Conservation (phyloP, 2,113 vertebrate species). For the Pterocles orientalis region DNA sequence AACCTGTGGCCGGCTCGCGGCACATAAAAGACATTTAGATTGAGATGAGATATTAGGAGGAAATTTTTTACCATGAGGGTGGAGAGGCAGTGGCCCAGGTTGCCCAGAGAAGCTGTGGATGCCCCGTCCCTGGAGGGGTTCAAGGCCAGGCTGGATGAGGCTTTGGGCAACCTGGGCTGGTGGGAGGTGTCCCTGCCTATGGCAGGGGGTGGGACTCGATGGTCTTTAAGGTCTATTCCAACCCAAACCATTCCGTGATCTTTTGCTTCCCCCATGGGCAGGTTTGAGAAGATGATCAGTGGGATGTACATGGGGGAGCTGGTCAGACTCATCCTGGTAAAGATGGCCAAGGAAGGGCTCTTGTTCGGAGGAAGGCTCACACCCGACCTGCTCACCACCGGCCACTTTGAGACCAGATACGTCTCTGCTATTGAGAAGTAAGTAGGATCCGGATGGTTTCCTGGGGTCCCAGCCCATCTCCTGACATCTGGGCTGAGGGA, state of each 20-base stretch:
- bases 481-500: accelerated
- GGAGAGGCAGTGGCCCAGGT: no score
- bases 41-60: no score
- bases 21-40: neutral
- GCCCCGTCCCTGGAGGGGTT: no score
- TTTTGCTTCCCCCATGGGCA: constrained; percentile 5
- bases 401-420: constrained; percentile 86
- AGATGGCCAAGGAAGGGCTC: constrained; percentile 89
- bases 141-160: no score
- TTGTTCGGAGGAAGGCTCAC: constrained; percentile 87
- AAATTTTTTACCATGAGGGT: no score
- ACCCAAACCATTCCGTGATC: no score
- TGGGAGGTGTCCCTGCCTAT: no score
- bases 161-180: no score
- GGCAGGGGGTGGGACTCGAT: no score
- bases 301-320: constrained; percentile 98
- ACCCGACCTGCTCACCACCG: constrained; percentile 81
- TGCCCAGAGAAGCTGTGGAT: no score
- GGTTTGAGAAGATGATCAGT: constrained; percentile 99
- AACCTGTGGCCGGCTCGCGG: neutral
- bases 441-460: neutral
- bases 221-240: no score
- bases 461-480: neutral
- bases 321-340: constrained; percentile 93
- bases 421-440: constrained; percentile 90